These are phyloP conservation scores for Raja brachyura DNA, from an alignment of 2,113 vertebrate genomes.

Conservation along the genomic window DNA sequence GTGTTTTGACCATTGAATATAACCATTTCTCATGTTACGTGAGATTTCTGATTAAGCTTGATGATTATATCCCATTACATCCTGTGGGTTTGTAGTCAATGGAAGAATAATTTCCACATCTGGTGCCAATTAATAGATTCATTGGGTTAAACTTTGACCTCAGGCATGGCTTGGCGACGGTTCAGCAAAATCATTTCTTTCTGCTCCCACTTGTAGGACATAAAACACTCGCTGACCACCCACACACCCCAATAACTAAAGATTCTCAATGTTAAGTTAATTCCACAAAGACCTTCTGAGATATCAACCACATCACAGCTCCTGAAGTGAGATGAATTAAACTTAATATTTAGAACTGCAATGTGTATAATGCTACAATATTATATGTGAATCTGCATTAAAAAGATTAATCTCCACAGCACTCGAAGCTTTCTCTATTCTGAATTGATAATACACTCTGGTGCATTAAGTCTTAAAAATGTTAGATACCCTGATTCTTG, in stretches of 20 bases:
- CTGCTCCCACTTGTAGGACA: neutral
- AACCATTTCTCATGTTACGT: neutral
- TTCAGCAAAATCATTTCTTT: conserved; percentile 32
- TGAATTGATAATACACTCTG: neutral
- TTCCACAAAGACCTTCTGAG: neutral
- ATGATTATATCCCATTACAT: conserved; percentile 2
- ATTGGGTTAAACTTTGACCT: conserved; percentile 27
- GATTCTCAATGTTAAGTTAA: neutral
- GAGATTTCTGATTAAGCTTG: neutral
- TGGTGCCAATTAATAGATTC: conserved; percentile 3
- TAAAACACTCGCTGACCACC: neutral
- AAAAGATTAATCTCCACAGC: neutral
- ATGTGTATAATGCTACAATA: neutral
- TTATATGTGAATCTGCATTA: neutral
- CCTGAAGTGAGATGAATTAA: neutral
- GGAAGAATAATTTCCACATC: neutral
- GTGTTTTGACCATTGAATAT: neutral
- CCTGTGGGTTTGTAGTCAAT: conserved; percentile 27
- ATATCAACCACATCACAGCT: neutral
- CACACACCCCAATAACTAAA: neutral
- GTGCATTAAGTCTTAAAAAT: neutral
- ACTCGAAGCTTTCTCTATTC: neutral
- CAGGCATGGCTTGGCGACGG: neutral
- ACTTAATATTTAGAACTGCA: neutral
- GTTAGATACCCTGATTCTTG: neutral